Evolutionary conservation across 2,113 vertebrate species (phyloP).

Genomic region (Elephas maximus): DNA sequence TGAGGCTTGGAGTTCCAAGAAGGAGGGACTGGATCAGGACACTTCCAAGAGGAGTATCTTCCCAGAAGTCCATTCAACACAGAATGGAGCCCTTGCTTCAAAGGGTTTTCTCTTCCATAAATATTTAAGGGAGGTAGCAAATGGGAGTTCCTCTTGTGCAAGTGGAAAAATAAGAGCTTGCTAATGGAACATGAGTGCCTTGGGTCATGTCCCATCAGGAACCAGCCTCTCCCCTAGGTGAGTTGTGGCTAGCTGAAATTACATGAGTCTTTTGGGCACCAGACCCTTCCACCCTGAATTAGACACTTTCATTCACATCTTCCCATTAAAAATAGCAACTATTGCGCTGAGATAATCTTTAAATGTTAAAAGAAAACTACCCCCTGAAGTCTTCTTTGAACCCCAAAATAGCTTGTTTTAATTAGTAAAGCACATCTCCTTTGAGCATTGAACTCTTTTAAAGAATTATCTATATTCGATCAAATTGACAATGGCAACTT

Average conservation of each 20-base stretch:
- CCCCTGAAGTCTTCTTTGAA: neutral
- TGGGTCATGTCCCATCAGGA: neutral
- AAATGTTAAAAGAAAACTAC: neutral
- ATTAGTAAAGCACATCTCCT: neutral
- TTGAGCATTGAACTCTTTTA: neutral
- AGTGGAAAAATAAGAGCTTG: neutral
- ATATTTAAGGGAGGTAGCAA: neutral
- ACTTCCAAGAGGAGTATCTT: neutral
- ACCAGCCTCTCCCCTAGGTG: neutral
- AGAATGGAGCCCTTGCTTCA: rapidly evolving
- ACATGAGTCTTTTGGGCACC: neutral
- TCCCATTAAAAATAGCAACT: neutral
- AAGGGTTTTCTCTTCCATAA: neutral
- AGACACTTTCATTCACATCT: neutral
- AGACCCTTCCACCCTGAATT: neutral
- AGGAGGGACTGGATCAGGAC: neutral
- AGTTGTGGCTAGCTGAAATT: too few relatives aligned
- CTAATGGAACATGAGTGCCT: too few relatives aligned
- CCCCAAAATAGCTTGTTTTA: neutral
- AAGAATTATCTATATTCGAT: neutral
- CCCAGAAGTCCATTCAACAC: rapidly evolving
- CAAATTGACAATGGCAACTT: neutral
- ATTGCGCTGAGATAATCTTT: neutral
- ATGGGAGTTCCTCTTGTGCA: too few relatives aligned
- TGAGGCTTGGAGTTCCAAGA: rapidly evolving